Percentiles rank a stretch among this genome's conserved stretches.
Conservation (phyloP, 2,797 vertebrate species). For the Adrianichthys oophorus region DNA sequence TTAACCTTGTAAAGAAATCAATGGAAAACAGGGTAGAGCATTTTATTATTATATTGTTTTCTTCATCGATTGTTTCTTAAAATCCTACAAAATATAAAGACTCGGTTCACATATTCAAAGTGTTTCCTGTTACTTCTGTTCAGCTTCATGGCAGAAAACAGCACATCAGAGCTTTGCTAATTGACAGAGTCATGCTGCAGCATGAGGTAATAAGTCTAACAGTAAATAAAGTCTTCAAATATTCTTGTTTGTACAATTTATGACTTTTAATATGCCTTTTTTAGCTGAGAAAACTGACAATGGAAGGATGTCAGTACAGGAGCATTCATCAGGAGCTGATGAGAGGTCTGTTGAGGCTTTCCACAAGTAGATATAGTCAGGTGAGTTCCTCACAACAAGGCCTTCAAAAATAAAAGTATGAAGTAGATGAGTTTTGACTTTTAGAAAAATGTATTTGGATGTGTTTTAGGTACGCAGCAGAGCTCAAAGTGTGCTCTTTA, state of each 20-base stretch:
- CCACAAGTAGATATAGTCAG: conserved; percentile 96
- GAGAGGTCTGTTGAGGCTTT: conserved; percentile 90
- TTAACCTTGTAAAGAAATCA: conserved; percentile 96
- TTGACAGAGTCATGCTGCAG: conserved; percentile 97
- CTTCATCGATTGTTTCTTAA: background rate
- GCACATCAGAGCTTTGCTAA: conserved; percentile 93
- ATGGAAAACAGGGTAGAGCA: conserved; percentile 96
- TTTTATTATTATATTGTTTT: background rate
- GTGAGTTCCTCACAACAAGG: conserved; percentile 63
- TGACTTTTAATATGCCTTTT: conserved; percentile 20
- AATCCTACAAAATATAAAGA: background rate
- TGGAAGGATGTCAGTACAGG: conserved; percentile 94
- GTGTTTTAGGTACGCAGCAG: conserved; percentile 88
- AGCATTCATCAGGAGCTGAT: conserved; percentile 90
- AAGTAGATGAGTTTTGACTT: background rate
- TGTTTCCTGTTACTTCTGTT: conserved; percentile 26
- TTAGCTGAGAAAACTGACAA: conserved; percentile 90
- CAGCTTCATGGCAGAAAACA: conserved; percentile 96
- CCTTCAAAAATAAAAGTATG: background rate
- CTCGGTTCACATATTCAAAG: background rate
- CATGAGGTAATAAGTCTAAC: conserved; percentile 83
- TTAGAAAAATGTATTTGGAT: background rate
- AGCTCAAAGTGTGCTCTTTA: conserved; percentile 93
- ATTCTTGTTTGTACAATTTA: background rate
- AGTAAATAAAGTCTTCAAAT: fast-evolving